Evolutionary conservation across 53 echinoderm and acorn worm genomes (phyloP), one percentile per base, ranked within the genome.

Genomic region (Holothuria leucospilota): DNA sequence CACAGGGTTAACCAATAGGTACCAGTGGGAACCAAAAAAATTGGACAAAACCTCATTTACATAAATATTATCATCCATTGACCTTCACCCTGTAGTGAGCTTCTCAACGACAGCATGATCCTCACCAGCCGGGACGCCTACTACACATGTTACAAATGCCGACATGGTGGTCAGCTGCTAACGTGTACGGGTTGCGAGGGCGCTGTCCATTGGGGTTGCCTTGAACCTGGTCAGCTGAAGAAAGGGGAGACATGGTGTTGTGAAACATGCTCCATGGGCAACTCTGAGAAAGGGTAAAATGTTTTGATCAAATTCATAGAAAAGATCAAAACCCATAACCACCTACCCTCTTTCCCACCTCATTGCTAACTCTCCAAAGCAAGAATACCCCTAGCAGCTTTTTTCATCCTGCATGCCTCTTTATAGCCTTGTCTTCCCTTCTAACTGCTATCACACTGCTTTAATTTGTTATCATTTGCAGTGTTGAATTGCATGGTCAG

Each of bases 111-210:
- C 24, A 75, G 75, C 49, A 75, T 52, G 61, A 83, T 83, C 65
- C 84, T 83, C 49, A 83, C 84, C 91, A 81, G 86, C 85, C 80
- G 84, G 38, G 91, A 91, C 29, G 94, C 94, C 86, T 89, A 89
- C 75, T 93, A 82, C 72, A 91, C 85, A 20, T 96, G 97, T 69
- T 84, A 78, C 81, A 73, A 82, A 20, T 96, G 97, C 40, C 85
- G 94, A 25, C 94, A 96, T 85, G 97, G 91, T 41, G 97, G 97
- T 49, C 87, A 92, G 65, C 88, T 96, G 82, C 91, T 96, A 15
- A 78, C 91, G 12, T 96, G 97, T 46, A 83, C 89, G 64, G 88
- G 89, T 62, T 96, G 97, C 87, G 93, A 91, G 68, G 64, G 78
- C 9, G 97, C 94, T 39, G 94, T 89, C 78, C 97, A 96, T 90